Evolutionary conservation across 2,113 vertebrate species (phyloP).

Genomic region (Syngnathus typhle): DNA sequence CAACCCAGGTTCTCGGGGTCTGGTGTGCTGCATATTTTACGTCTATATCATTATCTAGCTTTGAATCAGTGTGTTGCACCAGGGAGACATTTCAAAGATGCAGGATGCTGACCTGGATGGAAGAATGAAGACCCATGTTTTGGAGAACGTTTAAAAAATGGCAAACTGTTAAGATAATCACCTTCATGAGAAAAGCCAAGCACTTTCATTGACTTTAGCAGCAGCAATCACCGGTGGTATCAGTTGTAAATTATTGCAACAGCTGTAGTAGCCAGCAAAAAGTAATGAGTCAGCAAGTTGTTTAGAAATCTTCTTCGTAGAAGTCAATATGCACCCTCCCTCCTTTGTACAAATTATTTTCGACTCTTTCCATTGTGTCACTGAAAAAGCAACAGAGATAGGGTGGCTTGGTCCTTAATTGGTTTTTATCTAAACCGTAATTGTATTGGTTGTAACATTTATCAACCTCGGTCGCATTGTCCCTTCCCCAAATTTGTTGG

Average conservation of each 20-base stretch:
- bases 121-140: too few relatives aligned
- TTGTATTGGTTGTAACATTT: neutral
- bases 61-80: neutral
- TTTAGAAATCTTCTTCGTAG: neutral
- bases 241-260: conserved; percentile 5
- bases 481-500: neutral
- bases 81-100: neutral
- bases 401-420: neutral
- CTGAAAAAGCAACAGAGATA: neutral
- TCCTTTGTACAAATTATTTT: neutral
- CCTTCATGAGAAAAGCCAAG: neutral
- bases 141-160: neutral
- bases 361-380: neutral
- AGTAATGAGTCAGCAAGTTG: neutral
- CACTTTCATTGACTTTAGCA: neutral
- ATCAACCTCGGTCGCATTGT: neutral
- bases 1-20: too few relatives aligned
- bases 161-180: neutral
- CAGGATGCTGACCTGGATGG: too few relatives aligned
- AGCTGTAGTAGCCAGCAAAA: neutral
- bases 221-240: neutral
- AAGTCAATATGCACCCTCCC: neutral
- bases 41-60: too few relatives aligned
- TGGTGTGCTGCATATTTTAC: too few relatives aligned
- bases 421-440: neutral